Base-by-base conservation (phyloP, 2,113 vertebrate species). In the Bagarius yarrelli region DNA sequence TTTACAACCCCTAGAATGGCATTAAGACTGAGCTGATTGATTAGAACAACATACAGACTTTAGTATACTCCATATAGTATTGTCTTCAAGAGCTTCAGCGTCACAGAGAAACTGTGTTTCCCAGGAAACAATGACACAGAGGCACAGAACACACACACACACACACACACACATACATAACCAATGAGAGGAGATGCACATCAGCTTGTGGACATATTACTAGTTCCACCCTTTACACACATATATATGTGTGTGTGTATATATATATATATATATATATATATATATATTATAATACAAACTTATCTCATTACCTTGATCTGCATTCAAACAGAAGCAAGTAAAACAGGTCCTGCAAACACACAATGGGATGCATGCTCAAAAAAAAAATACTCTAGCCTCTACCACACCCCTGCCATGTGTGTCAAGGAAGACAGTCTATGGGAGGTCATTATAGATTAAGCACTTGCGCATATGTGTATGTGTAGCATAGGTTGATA, bases 291-390 rank as follows among this genome's bases (percentile, higher is more conserved):
- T n/a, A n/a, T n/a, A n/a, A n/a, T n/a, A n/a, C n/a, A n/a, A 56
- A 56, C 76, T 71, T 77, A 83, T 80, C 75, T 70, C 21, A 40
- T 79, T 80, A 82, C 53, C 64, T 75, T 23, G 66, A 76, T 63
- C 60, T 67, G 32, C 59, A 59, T 75, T 52, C 25, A 56, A 40
- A 23, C 71, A 57, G 47, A 16, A 86, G 81, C 81, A 25, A 83
- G 85, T 80, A 64, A 79, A 83, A 85, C 85, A 47, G 81, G 80
- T 83, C 50, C 27, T 19, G 8, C 34, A 63, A 6, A 77, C 63
- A 57, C 25, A 69, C 63, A 69, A 60, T 50, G 13, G 52, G n/a
- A 9, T 27, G 12, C 14, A 25, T 70, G 59, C 73, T 64, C 50
- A 52, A 56, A 60, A 70, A 5, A 53, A 77, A n/a, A 73, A 52